Conservation (phyloP, 2,113 vertebrate genomes). For the Periophthalmus modestus region DNA sequence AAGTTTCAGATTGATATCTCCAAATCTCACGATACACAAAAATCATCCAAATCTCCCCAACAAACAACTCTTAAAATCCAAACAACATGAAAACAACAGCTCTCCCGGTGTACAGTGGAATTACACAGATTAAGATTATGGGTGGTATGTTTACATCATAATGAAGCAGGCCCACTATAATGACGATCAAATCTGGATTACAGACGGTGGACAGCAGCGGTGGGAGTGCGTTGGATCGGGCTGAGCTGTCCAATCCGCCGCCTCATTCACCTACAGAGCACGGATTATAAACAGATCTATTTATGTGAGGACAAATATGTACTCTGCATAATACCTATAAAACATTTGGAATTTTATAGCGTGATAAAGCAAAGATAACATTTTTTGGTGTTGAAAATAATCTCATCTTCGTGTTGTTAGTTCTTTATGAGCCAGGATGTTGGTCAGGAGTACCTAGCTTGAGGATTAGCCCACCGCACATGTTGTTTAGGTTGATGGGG, state of each 20-base stretch:
- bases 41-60: not conserved
- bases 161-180: conserved; percentile 70
- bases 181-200: conserved; percentile 79
- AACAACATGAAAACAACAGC: conserved; percentile 11
- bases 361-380: not conserved
- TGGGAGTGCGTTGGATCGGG: conserved; percentile 56
- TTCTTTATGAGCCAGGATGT: no score
- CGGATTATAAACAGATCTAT: not conserved
- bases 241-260: conserved; percentile 47
- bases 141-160: conserved; percentile 70
- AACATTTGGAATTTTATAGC: not conserved
- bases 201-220: conserved; percentile 64
- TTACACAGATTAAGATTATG: conserved; percentile 76
- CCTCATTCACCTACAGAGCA: conserved; percentile 15
- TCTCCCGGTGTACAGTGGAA: conserved; percentile 59
- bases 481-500: no score
- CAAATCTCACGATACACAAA: not conserved
- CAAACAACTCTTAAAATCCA: not conserved
- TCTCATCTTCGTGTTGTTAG: not conserved
- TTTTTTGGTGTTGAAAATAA: not conserved
- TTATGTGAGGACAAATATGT: conserved; percentile 4
- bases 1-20: no score
- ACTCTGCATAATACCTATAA: not conserved
- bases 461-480: no score
- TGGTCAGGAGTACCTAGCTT: no score